A percentile compares a stretch with the other conserved stretches of the same genome.
Evolutionary conservation across 2,888 invertebrate genomes (phyloP).

Genomic region (Calameuta pallipes): DNA sequence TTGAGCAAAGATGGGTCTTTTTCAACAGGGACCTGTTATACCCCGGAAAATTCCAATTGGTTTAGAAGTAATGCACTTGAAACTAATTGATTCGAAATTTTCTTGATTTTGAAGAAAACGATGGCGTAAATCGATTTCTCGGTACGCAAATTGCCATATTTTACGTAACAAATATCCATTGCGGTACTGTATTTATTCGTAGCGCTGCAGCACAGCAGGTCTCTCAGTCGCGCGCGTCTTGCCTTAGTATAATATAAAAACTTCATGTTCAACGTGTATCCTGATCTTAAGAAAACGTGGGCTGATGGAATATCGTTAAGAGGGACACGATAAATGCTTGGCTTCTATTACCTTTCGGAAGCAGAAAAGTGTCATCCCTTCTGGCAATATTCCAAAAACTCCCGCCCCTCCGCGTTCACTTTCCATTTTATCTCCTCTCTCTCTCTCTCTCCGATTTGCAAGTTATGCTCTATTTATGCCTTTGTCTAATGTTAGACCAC

Average conservation of each 20-base stretch:
- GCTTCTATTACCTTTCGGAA: not conserved
- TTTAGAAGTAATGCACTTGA: too few relatives aligned
- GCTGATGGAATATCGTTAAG: not conserved
- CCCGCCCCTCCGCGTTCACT: not conserved
- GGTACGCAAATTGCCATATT: too few relatives aligned
- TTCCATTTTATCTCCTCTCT: not conserved
- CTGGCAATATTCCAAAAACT: not conserved
- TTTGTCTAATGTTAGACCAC: conserved; percentile 57
- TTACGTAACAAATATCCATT: too few relatives aligned
- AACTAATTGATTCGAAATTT: too few relatives aligned
- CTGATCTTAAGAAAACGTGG: not conserved
- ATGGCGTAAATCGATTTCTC: too few relatives aligned
- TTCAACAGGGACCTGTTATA: too few relatives aligned
- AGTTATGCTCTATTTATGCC: conserved; percentile 59
- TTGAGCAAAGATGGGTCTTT: too few relatives aligned
- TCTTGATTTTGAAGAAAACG: too few relatives aligned
- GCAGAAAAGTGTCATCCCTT: not conserved
- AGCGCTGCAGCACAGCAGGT: too few relatives aligned
- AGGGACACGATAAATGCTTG: not conserved
- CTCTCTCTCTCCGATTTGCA: conserved; percentile 41
- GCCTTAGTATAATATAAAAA: not conserved
- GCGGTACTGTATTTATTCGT: too few relatives aligned
- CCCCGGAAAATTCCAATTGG: too few relatives aligned
- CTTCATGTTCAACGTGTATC: not conserved
- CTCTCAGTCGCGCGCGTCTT: too few relatives aligned